Conservation (phyloP, 2,797 vertebrate genomes). For the Thripadectes ignobilis region DNA sequence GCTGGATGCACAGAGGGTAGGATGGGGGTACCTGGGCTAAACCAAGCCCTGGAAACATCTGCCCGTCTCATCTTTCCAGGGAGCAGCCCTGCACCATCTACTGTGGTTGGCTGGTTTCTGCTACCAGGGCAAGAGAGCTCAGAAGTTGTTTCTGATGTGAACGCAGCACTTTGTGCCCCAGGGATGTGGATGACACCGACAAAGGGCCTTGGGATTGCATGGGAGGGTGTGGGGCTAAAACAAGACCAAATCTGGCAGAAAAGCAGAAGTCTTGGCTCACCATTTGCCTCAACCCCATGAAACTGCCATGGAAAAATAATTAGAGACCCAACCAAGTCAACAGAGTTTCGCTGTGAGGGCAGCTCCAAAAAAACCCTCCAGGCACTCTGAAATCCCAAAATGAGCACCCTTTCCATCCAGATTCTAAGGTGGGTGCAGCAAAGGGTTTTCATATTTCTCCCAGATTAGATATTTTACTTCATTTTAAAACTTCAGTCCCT, state of each 20-base stretch:
- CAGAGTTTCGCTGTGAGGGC: not conserved
- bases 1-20: not conserved
- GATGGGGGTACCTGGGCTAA: not conserved
- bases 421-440: not conserved
- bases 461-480: not conserved
- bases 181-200: not conserved
- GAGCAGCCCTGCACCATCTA: not conserved
- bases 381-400: not conserved
- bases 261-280: slow-evolving; percentile 28
- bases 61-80: not conserved
- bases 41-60: not conserved
- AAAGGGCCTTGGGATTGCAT: not conserved
- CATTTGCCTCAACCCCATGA: not conserved
- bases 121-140: not conserved
- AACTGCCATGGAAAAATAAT: slow-evolving; percentile 9
- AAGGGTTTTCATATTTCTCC: not conserved
- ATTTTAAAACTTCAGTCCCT: not conserved
- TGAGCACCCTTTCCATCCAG: not conserved
- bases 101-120: not conserved
- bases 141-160: not conserved
- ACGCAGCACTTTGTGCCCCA: not conserved
- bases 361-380: not conserved
- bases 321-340: not conserved
- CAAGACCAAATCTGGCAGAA: not conserved
- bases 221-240: not conserved